phyloP scores from a whole-genome alignment of 2,888 invertebrate genomes.

The Furcula furcula region DNA sequence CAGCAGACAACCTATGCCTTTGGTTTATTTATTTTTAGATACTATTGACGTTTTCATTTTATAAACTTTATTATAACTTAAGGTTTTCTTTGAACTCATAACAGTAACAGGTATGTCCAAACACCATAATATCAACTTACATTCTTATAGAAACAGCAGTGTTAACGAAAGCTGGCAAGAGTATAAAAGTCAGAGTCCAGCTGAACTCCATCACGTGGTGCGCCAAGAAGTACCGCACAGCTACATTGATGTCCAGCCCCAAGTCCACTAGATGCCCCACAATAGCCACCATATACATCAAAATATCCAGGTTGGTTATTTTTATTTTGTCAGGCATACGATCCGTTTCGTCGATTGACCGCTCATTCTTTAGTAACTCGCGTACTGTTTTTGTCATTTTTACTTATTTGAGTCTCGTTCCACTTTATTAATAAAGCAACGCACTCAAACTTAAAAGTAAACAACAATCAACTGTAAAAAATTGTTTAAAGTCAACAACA shows the following conservation, averaged over 20 bases:
- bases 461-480: no score
- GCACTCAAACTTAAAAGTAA: no score
- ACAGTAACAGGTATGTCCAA: no score
- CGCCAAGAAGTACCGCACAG: constrained; percentile 83
- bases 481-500: no score
- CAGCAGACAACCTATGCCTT: no score
- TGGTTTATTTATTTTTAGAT: no score
- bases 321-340: constrained; percentile 82
- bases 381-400: constrained; percentile 60
- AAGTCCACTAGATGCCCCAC: constrained; percentile 86
- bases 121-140: constrained; percentile 74
- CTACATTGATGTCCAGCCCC: constrained; percentile 86
- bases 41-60: no score
- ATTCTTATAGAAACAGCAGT: constrained; percentile 88
- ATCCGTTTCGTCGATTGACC: constrained; percentile 80
- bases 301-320: constrained; percentile 83
- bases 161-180: constrained; percentile 88
- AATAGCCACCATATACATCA: constrained; percentile 85
- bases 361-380: constrained; percentile 57
- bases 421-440: constrained; percentile 3
- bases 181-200: constrained; percentile 86
- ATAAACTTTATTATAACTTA: no score
- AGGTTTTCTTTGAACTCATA: no score
- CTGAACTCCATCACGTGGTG: constrained; percentile 83
- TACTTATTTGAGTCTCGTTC: neutral